phyloP scores from a whole-genome alignment of 2,888 invertebrate genomes.

The Erynnis tages region DNA sequence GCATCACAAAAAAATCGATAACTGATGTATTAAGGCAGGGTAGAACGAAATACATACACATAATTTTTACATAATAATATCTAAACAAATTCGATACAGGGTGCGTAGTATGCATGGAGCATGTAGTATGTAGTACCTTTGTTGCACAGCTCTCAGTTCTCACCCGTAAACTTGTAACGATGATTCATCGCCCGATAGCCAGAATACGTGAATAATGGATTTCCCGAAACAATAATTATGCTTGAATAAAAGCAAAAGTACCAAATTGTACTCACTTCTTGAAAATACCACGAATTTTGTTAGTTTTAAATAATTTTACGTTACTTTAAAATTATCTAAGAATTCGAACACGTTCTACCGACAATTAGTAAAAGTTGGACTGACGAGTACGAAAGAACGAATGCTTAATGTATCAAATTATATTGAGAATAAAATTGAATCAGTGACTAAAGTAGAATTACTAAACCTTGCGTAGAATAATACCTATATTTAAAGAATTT shows the following conservation, averaged over 20 bases:
- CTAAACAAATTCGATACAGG: not conserved
- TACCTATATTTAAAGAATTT: not conserved
- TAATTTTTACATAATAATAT: too few species aligned
- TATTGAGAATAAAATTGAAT: too few species aligned
- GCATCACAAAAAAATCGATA: constrained; percentile 22
- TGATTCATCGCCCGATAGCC: constrained; percentile 67
- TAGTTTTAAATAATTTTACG: not conserved
- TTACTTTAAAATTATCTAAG: not conserved
- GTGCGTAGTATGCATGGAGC: not conserved
- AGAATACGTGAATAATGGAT: constrained; percentile 57
- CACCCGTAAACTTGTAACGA: constrained; percentile 58
- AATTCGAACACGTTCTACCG: constrained; percentile 10
- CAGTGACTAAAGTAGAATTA: too few species aligned
- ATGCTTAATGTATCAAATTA: too few species aligned
- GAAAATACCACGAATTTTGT: too few species aligned
- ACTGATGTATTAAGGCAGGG: not conserved
- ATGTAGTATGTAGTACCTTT: constrained; percentile 37
- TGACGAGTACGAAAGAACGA: too few species aligned
- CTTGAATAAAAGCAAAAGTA: constrained; percentile 24
- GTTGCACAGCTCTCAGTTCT: constrained; percentile 49
- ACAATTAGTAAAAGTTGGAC: constrained; percentile 1
- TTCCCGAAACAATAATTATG: constrained; percentile 44
- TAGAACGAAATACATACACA: not conserved
- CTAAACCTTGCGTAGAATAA: too few species aligned
- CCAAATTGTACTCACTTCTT: not conserved